Conservation (phyloP, 2,797 vertebrate species). For the Dendrocincla fuliginosa region DNA sequence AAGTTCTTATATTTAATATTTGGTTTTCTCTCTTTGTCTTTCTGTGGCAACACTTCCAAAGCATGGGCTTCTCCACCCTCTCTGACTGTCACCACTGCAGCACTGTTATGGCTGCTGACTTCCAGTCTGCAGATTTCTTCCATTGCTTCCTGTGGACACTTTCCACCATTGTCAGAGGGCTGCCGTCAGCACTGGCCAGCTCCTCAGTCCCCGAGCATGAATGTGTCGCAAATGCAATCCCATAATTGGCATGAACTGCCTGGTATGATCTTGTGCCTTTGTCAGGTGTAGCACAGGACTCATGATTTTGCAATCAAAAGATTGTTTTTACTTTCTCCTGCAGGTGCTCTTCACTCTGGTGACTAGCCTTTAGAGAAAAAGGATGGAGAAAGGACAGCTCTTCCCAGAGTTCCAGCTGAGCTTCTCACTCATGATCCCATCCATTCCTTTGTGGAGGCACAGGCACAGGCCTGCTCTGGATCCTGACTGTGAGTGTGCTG, state of each 20-base stretch:
- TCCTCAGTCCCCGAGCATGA: not conserved
- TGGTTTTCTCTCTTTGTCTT: not conserved
- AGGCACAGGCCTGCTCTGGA: not conserved
- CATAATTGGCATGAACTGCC: not conserved
- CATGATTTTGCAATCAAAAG: not conserved
- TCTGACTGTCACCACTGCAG: not conserved
- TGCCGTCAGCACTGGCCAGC: not conserved
- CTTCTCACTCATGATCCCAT: not conserved
- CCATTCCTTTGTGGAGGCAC: not conserved
- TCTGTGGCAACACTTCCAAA: not conserved
- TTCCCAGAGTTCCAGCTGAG: not conserved
- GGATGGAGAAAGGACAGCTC: not conserved
- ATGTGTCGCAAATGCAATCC: not conserved
- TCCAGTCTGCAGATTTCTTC: not conserved
- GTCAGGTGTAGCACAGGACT: not conserved
- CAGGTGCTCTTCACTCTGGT: not conserved
- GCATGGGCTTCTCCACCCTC: not conserved
- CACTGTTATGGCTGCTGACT: not conserved
- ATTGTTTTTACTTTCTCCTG: not conserved
- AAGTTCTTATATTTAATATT: not conserved
- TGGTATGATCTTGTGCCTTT: not conserved
- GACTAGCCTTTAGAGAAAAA: not conserved
- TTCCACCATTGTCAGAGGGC: not conserved
- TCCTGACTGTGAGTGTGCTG: not conserved
- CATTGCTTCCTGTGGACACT: not conserved